Evolutionary conservation across 2,888 invertebrate genomes (phyloP), one percentile per base, ranked within the genome.

Genomic region (Hofmannophila pseudospretella): DNA sequence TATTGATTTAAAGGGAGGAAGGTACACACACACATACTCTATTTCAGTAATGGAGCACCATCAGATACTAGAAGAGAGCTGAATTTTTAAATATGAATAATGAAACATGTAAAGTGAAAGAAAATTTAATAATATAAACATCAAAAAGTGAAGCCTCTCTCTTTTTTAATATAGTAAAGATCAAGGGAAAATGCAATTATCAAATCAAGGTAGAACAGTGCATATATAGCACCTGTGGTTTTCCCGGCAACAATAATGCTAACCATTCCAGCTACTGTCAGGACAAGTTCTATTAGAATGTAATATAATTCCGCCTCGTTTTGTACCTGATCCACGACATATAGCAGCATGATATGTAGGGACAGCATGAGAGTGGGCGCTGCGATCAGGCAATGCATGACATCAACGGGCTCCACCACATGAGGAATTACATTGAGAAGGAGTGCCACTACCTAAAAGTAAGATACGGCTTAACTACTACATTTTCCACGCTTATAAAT

Each of bases 391-490:
- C 84, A 84, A 43, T 72, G 67, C 42, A 63, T 57, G 25, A 42
- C 19, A 34, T 79, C 78, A 68, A 78, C 52, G 0, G 80, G 77
- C 16, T 61, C 65, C 74, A 84, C 77, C 46, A 82, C 68, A 60
- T 77, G 71, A 41, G 79, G 79, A 44, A 84, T 65, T 49, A 84
- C 58, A 72, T 67, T 77, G 64, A 85, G 78, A 43, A 84, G 67
- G 45, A 85, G 68, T 52, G 81, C 79, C 68, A 84, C 67, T 69
- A 78, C 81, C 84, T 85, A 85, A 75, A 84, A 84, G 59, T 62
- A 74, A 75, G 65, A 76, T 61, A 65, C 10, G 22, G 16, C 32
- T 32, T 23, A 7, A 13, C 12, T 27, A 11, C 11, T 27, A 27
- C 16, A 16, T 16, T 16, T 16, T 16, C 16, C 5, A 16, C n/a